Evolutionary conservation across 2,797 vertebrate genomes (phyloP), one percentile per base, ranked within the genome.

Genomic region (Fistularia commersonii): DNA sequence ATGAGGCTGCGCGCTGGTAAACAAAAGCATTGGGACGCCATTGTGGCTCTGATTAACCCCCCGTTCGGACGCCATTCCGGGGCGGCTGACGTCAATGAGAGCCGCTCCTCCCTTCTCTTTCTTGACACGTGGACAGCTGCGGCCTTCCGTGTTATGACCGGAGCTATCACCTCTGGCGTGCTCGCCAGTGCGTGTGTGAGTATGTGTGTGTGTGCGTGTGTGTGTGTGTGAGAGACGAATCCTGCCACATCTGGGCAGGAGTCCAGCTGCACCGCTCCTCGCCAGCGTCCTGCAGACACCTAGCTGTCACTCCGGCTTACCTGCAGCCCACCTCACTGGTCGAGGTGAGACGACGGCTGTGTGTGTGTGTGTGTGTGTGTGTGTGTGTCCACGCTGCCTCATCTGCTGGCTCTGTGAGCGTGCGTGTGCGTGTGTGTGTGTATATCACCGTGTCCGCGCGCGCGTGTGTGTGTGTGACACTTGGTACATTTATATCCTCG

Each of bases 231-330:
- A 37, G 50, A 66, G 69, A 73, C 15, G 53, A 64, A 59, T 56
- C 49, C 51, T 59, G 72, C 75, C 78, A 77, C 82, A 79, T 79
- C 80, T 83, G 74, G 80, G 63, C 54, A 64, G 72, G 61, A 7
- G 67, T 61, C 58, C 69, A 79, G 77, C 74, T 74, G 79, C 74
- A 61, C 44, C 31, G 5, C 48, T 51, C 77, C 62, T 74, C 68
- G 45, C 68, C 69, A 45, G 66, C 56, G 44, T 78, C 73, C 74
- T 64, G 73, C 69, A 72, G 71, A 83, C 69, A 67, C 71, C 74
- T 52, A 49, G 69, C 79, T 88, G 84, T 86, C 86, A 83, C 68
- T 77, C 54, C 8, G 11, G 72, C 64, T 87, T 85, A 86, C 86
- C 82, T 82, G 79, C 49, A 59, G 81, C 67, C 65, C 82, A 77